These are phyloP conservation scores for Gastracanthus pulcherrimus DNA, from an alignment of 2,888 invertebrate genomes.

Conservation along the genomic window DNA sequence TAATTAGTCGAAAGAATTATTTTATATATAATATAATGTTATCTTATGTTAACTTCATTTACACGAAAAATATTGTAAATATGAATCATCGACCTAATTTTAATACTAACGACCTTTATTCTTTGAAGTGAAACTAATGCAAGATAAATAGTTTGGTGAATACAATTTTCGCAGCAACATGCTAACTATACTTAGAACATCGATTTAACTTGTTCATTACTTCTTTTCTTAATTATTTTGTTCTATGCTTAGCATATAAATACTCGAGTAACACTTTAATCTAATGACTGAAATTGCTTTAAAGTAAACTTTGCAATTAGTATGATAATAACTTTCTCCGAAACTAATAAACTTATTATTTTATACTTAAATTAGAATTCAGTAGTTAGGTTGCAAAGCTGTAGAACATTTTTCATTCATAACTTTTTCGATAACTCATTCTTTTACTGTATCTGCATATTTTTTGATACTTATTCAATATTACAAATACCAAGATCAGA, in stretches of 20 bases:
- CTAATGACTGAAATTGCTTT: not conserved
- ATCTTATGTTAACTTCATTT: too few species aligned
- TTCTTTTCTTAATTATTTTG: not conserved
- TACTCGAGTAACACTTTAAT: not conserved
- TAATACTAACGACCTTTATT: not conserved
- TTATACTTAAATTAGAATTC: too few species aligned
- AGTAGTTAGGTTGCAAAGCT: too few species aligned
- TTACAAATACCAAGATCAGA: too few species aligned
- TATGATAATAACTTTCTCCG: not conserved
- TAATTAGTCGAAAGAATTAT: too few species aligned
- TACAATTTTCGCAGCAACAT: not conserved
- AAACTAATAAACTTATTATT: too few species aligned
- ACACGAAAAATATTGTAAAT: not conserved
- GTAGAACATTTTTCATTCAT: too few species aligned
- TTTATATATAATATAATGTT: too few species aligned
- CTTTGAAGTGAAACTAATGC: not conserved
- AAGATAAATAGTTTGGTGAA: constrained; percentile 19
- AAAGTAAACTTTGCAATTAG: not conserved
- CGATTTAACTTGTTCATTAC: not conserved
- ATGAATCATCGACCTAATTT: not conserved
- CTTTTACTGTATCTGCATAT: too few species aligned
- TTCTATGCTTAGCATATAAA: too few species aligned
- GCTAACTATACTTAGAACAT: constrained; percentile 13
- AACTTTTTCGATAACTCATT: too few species aligned
- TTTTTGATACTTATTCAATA: too few species aligned